Conservation (phyloP, 2,888 invertebrate species). For the Nudaria mundana region DNA sequence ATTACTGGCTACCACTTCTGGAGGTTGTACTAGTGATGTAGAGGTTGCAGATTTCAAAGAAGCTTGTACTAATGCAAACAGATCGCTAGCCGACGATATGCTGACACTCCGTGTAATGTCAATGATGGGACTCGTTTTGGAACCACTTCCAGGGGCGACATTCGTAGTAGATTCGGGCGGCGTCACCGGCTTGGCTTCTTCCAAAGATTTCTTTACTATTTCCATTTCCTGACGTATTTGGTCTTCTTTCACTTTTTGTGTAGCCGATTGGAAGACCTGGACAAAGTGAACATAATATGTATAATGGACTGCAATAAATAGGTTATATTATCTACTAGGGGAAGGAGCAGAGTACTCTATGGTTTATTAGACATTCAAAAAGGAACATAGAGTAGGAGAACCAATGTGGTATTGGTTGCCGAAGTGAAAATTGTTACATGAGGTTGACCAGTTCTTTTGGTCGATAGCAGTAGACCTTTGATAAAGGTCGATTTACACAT, state of each 20-base stretch:
- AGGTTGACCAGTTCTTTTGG: too few relatives aligned
- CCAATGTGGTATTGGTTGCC: too few relatives aligned
- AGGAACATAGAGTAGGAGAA: too few relatives aligned
- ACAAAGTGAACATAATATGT: not conserved
- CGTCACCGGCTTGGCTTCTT: slow-evolving; percentile 44
- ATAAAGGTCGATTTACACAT: not conserved
- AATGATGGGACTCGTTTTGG: slow-evolving; percentile 15
- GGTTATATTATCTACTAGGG: too few relatives aligned
- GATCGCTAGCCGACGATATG: slow-evolving; percentile 57
- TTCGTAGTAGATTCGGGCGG: not conserved
- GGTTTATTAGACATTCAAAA: too few relatives aligned
- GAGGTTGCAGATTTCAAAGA: slow-evolving; percentile 50
- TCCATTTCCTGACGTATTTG: slow-evolving; percentile 81
- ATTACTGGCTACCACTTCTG: slow-evolving; percentile 47
- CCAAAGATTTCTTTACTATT: slow-evolving; percentile 72
- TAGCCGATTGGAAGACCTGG: slow-evolving; percentile 86
- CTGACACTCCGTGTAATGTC: slow-evolving; percentile 37
- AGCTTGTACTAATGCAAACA: slow-evolving; percentile 67
- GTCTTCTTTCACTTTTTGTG: slow-evolving; percentile 86
- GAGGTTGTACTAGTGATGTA: slow-evolving; percentile 18
- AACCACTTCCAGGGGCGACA: slow-evolving; percentile 6
- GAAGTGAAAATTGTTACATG: too few relatives aligned
- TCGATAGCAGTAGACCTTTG: too few relatives aligned
- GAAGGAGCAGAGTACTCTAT: too few relatives aligned
- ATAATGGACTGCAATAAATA: too few relatives aligned